These are phyloP conservation scores for Sarcophaga subvicina DNA, from an alignment of 2,888 invertebrate genomes.

Conservation along the genomic window DNA sequence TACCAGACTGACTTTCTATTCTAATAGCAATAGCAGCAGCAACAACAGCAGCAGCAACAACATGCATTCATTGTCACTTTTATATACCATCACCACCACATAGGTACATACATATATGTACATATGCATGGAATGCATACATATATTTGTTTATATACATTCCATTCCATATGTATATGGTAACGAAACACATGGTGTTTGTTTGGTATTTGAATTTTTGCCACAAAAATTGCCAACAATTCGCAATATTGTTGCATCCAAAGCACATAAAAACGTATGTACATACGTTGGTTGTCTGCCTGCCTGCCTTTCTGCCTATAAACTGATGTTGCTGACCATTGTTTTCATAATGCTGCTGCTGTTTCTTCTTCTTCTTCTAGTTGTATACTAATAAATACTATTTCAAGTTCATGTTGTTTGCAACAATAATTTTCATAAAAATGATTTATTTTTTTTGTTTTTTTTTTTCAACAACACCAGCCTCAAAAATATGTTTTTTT, in stretches of 20 bases:
- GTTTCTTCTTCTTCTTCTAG: background rate
- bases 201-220: constrained; percentile 66
- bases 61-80: constrained; percentile 59
- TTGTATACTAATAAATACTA: constrained; percentile 21
- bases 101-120: constrained; percentile 3
- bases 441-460: constrained; percentile 55
- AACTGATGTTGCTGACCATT: constrained; percentile 54
- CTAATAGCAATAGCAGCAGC: constrained; percentile 25
- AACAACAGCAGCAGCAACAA: background rate
- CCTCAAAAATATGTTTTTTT: constrained; percentile 48
- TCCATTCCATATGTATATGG: constrained; percentile 26
- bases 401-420: constrained; percentile 68
- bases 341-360: constrained; percentile 30
- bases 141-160: constrained; percentile 2
- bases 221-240: constrained; percentile 69
- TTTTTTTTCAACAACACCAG: constrained; percentile 31
- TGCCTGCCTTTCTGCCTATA: too few relatives aligned
- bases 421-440: constrained; percentile 55
- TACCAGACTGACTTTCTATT: constrained; percentile 54
- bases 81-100: constrained; percentile 37
- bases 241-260: constrained; percentile 66
- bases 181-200: constrained; percentile 61
- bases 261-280: constrained; percentile 5
- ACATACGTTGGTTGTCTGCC: background rate
- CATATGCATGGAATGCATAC: background rate